Base-by-base conservation (phyloP, 2,888 invertebrate genomes). In the Leptinotarsa rubiginosa region DNA sequence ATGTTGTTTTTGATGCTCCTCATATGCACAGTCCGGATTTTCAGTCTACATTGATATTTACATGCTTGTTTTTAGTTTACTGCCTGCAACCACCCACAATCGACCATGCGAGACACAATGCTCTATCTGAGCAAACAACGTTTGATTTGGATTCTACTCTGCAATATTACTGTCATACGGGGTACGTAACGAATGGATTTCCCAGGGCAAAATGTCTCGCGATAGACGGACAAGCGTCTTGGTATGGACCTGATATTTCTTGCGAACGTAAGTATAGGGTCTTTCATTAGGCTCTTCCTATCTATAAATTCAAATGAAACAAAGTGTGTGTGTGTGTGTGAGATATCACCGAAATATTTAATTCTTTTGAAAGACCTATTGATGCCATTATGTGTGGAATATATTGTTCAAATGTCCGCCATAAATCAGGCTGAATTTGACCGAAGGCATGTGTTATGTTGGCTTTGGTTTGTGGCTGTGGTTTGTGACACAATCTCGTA, bases 211-310 rank as follows among this genome's bases (percentile, higher is more conserved):
- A 97, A 89, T 99, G 99, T 87, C 89, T 98, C 78, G 94, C 96
- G 75, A 96, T 96, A 82, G 96, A 97, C 81, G 93, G 90, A 0
- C 93, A 93, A 81, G 97, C 98, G 1, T 95, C 95, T 80, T 99
- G 99, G 99, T 97, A 96, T 84, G 99, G 99, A 1, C 98, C 98
- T 1, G 97, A 98, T 83, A 95, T 99, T 82, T 93, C 94, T 76
- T 99, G 99, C 87, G 96, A 96, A 91, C 97, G 98, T 94, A 89
- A 93, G 92, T 91, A 67, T 72, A 31, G 31, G 31, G 31, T 31
- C 31, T 31, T 31, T 7, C 1, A 7, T 31, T 7, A 31, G 7
- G 31, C 31, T 31, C 31, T 7, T 31, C 1, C 7, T 7, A 7
- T 31, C 7, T 7, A n/a, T n/a, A n/a, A n/a, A n/a, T n/a, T n/a